These are phyloP conservation scores for Galerucella nymphaeae DNA, from an alignment of 2,888 invertebrate genomes.

Conservation along the genomic window DNA sequence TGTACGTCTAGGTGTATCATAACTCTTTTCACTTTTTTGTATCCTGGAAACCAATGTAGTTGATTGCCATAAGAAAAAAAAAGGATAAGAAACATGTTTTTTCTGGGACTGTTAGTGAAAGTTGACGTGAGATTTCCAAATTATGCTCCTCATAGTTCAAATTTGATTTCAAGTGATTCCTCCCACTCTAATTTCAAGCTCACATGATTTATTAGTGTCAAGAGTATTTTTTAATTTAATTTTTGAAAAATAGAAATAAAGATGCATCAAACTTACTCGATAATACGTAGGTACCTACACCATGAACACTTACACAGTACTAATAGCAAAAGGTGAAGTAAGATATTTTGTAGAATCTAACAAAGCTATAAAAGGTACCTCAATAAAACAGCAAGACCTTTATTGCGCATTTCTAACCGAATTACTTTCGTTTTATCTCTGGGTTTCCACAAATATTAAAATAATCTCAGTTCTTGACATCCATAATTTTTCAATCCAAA, in stretches of 20 bases:
- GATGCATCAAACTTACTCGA: not conserved
- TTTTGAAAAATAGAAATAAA: not conserved
- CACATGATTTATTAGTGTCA: too few species aligned
- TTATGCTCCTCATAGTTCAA: too few species aligned
- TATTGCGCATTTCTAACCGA: slow-evolving; percentile 1
- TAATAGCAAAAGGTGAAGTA: slow-evolving; percentile 5
- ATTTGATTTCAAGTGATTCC: too few species aligned
- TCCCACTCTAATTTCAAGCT: too few species aligned
- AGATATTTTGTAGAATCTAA: not conserved
- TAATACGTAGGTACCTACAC: not conserved
- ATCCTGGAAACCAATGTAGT: too few species aligned
- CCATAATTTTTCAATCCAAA: slow-evolving; percentile 14
- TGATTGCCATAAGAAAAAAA: too few species aligned
- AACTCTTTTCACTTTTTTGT: too few species aligned
- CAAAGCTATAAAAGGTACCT: slow-evolving; percentile 7
- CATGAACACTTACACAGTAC: slow-evolving; percentile 6
- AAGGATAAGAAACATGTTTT: too few species aligned
- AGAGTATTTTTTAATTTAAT: too few species aligned
- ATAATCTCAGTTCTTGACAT: slow-evolving; percentile 14
- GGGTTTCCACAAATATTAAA: slow-evolving; percentile 12
- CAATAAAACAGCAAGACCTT: slow-evolving; percentile 16
- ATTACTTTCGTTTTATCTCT: not conserved
- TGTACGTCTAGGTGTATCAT: too few species aligned
- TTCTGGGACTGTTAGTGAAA: too few species aligned
- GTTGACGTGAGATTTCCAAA: too few species aligned